These are phyloP conservation scores for Pangasius djambal DNA, from an alignment of 2,797 vertebrate genomes.

Conservation along the genomic window DNA sequence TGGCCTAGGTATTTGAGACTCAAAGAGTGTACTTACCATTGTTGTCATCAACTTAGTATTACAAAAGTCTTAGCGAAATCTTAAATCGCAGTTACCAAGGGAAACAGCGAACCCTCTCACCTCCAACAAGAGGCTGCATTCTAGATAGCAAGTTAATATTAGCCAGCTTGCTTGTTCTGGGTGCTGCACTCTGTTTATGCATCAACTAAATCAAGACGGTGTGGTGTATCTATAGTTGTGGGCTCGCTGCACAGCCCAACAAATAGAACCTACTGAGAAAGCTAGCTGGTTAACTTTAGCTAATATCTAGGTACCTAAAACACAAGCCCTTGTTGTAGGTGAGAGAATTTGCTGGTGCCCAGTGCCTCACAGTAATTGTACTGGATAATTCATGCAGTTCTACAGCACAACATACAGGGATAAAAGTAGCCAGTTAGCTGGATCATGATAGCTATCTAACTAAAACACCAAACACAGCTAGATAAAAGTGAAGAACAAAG, in stretches of 20 bases:
- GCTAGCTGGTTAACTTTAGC: neutral
- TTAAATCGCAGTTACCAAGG: neutral
- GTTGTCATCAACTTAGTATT: neutral
- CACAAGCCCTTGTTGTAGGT: neutral
- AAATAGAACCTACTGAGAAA: neutral
- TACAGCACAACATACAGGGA: neutral
- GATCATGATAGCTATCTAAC: neutral
- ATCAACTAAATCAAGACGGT: neutral
- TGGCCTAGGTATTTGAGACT: neutral
- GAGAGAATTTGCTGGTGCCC: neutral
- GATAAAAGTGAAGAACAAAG: too few species aligned
- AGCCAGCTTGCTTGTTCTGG: neutral
- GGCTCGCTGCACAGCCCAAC: neutral
- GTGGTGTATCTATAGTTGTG: neutral
- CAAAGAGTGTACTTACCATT: neutral
- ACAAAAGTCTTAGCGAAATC: neutral
- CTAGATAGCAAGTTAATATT: neutral
- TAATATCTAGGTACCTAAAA: neutral
- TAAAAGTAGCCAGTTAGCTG: neutral
- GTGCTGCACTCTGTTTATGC: neutral
- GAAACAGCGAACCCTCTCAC: neutral
- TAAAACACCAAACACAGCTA: neutral
- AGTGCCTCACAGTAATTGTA: neutral
- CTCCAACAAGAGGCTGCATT: neutral
- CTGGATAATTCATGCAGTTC: neutral